Conservation (phyloP, 2,797 vertebrate species). For the Hypotaenidia philippensis region DNA sequence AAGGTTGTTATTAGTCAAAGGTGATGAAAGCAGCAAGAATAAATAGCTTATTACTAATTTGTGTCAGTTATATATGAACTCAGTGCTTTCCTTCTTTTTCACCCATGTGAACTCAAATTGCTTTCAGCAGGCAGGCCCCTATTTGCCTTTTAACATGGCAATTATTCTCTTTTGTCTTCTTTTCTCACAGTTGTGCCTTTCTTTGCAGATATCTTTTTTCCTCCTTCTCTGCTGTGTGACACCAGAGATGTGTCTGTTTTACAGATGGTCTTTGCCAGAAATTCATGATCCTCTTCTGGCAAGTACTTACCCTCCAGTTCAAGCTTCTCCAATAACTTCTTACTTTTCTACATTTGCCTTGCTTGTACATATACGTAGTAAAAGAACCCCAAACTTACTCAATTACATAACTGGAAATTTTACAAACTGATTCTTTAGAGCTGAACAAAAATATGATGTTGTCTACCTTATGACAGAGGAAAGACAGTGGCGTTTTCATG, state of each 20-base stretch:
- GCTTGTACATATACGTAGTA: background rate
- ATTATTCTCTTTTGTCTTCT: background rate
- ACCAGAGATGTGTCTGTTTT: background rate
- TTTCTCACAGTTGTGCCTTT: background rate
- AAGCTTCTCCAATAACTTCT: background rate
- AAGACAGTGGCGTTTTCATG: background rate
- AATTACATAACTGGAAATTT: background rate
- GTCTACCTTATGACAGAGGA: background rate
- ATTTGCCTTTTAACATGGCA: constrained; percentile 11
- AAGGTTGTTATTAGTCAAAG: constrained; percentile 48
- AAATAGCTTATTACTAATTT: constrained; percentile 59
- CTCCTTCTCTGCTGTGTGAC: background rate
- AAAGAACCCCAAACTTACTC: background rate
- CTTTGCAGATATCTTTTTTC: background rate
- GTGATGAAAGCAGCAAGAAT: constrained; percentile 25
- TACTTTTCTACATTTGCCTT: background rate
- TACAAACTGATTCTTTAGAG: background rate
- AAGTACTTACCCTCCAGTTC: background rate
- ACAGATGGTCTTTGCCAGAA: background rate
- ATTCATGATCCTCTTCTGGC: background rate
- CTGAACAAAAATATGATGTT: background rate
- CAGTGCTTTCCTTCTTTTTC: background rate
- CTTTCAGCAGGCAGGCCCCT: constrained; percentile 10
- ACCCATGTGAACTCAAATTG: constrained; percentile 17
- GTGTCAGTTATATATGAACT: constrained; percentile 35